phyloP scores from a whole-genome alignment of 2,797 vertebrate genomes.

The Acanthurus leucopareius region DNA sequence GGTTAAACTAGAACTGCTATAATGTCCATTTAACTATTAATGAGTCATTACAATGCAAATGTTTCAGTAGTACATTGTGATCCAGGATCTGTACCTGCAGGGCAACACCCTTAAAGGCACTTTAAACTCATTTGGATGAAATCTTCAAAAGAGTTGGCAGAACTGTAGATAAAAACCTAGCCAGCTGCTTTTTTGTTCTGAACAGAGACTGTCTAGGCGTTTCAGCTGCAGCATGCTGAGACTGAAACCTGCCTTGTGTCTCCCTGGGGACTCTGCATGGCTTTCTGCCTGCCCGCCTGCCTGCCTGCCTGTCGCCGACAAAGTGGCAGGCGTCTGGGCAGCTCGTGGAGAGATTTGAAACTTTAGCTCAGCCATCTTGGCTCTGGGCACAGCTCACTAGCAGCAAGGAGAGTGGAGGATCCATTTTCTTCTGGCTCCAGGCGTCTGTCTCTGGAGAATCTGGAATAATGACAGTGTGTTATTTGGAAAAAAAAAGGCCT shows the following conservation, averaged over 20 bases:
- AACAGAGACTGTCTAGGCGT: conserved; percentile 29
- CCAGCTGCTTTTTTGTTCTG: conserved; percentile 19
- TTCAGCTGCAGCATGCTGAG: conserved; percentile 33
- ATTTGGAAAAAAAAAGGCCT: not conserved
- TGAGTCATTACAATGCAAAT: conserved; percentile 8
- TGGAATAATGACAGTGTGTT: conserved; percentile 36
- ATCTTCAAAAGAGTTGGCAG: conserved; percentile 31
- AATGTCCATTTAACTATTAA: conserved; percentile 30
- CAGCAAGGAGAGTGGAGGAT: conserved; percentile 52
- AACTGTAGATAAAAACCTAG: conserved; percentile 30
- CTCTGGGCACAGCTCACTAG: conserved; percentile 37
- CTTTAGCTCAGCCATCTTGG: conserved; percentile 43
- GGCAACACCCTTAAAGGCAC: conserved; percentile 62
- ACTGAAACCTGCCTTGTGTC: conserved; percentile 39
- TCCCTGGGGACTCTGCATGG: conserved; percentile 37
- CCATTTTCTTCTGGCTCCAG: conserved; percentile 68
- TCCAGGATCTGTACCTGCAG: conserved; percentile 36
- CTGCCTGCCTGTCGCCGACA: conserved; percentile 70
- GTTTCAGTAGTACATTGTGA: conserved; percentile 17
- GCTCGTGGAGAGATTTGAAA: conserved; percentile 55
- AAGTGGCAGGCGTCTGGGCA: conserved; percentile 46
- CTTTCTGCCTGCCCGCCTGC: conserved; percentile 44
- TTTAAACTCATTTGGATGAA: conserved; percentile 60
- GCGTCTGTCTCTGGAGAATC: conserved; percentile 57
- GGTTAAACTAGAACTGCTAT: conserved; percentile 6